These are phyloP conservation scores for Lochmaea crataegi DNA, from an alignment of 2,888 invertebrate species.

Conservation along the genomic window DNA sequence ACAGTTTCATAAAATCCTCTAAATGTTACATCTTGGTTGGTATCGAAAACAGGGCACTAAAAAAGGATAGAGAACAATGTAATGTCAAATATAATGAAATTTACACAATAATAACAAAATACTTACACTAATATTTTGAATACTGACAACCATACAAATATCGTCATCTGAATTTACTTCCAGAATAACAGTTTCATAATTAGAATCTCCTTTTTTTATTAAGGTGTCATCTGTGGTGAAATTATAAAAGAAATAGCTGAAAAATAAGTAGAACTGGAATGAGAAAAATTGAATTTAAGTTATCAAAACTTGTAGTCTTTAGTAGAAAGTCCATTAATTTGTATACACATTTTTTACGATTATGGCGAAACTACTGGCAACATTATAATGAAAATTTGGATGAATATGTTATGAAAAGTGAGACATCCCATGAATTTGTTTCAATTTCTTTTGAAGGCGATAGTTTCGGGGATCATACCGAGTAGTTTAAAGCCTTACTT, in stretches of 20 bases:
- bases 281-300: no score
- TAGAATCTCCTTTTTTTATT: conserved; percentile 44
- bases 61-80: conserved; percentile 48
- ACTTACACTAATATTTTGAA: conserved; percentile 80
- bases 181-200: conserved; percentile 68
- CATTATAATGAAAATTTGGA: no score
- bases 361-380: no score
- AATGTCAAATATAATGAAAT: background rate
- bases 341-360: no score
- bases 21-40: conserved; percentile 81
- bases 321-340: no score
- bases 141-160: conserved; percentile 81
- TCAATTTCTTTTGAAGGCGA: no score
- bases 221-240: conserved; percentile 57
- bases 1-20: conserved; percentile 84
- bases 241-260: conserved; percentile 68
- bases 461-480: no score
- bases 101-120: background rate
- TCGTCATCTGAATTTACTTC: conserved; percentile 73
- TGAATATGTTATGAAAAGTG: no score
- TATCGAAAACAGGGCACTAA: conserved; percentile 88
- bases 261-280: conserved; percentile 59
- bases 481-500: no score
- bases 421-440: no score
- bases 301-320: no score